Evolutionary conservation across 1,140 invertebrate species (phyloP).

Genomic region (Pollicipes pollicipes): DNA sequence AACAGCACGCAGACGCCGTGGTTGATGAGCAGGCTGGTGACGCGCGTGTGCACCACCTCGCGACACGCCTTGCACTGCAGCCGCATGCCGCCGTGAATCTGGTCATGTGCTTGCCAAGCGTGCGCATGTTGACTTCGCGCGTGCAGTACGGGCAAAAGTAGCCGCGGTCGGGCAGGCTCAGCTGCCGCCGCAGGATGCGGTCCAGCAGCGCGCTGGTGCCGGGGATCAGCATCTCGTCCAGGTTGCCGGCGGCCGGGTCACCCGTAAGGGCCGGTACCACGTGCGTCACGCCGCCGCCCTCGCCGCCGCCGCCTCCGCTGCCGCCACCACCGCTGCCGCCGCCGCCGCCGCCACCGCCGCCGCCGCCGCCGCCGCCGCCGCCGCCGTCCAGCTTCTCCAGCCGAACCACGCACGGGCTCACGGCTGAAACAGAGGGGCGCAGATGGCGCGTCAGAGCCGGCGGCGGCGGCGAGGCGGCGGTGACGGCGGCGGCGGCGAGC

Average conservation of each 20-base stretch:
- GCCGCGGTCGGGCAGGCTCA: background rate
- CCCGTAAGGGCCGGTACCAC: background rate
- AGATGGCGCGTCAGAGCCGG: background rate
- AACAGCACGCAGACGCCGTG: conserved; percentile 2
- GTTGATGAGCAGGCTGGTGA: conserved; percentile 1
- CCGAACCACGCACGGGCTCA: background rate
- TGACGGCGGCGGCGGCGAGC: too few relatives aligned
- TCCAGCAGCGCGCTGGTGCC: conserved; percentile 3
- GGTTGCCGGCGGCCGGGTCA: background rate
- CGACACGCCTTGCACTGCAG: background rate
- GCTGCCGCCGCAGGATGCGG: background rate
- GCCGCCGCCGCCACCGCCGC: too few relatives aligned
- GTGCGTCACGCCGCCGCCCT: background rate
- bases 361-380: background rate
- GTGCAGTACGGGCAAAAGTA: conserved; percentile 1
- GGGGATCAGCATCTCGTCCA: background rate
- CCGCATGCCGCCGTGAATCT: conserved; percentile 2
- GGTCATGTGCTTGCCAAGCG: conserved; percentile 4
- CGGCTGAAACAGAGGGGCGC: background rate
- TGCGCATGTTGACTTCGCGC: conserved; percentile 4
- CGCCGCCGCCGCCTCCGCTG: background rate
- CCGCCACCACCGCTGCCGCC: too few relatives aligned
- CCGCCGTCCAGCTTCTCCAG: background rate
- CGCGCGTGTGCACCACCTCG: conserved; percentile 3
- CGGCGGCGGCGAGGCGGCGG: too few relatives aligned